These are phyloP conservation scores for Phylloscopus collybita DNA, from an alignment of 2,797 vertebrate species.

Conservation along the genomic window DNA sequence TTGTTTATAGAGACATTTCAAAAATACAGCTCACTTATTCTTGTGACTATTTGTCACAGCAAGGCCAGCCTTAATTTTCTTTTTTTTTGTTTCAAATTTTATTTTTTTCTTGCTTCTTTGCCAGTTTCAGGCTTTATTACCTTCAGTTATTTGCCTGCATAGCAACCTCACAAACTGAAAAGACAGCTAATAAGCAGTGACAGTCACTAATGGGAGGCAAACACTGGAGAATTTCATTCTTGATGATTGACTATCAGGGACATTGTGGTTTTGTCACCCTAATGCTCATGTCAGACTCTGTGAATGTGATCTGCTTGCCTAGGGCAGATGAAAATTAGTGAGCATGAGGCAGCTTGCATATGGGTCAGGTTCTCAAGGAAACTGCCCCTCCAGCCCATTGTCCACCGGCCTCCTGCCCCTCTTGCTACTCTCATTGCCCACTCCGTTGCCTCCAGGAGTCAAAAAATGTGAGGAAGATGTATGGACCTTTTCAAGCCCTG, in stretches of 20 bases:
- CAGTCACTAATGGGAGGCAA: not conserved
- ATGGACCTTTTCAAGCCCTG: not conserved
- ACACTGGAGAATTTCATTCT: not conserved
- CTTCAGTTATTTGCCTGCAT: not conserved
- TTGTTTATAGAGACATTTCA: not conserved
- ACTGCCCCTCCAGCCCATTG: rapidly evolving
- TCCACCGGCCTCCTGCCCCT: rapidly evolving
- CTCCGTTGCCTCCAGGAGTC: not conserved
- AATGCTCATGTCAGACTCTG: not conserved
- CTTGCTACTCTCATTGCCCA: not conserved
- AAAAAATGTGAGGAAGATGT: not conserved
- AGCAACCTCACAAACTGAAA: not conserved
- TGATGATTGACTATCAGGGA: not conserved
- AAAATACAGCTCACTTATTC: not conserved
- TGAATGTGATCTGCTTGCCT: not conserved
- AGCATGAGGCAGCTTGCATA: rapidly evolving
- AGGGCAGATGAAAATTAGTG: not conserved
- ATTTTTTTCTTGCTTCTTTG: not conserved
- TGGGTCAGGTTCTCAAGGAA: not conserved
- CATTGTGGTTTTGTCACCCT: not conserved
- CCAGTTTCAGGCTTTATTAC: not conserved
- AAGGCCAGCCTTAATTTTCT: not conserved
- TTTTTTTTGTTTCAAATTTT: not conserved
- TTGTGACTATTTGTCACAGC: not conserved
- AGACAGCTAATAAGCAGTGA: not conserved